A percentile compares a stretch with the other conserved stretches of the same genome.
Evolutionary conservation across 1,140 invertebrate genomes (phyloP).

Genomic region (Drosophila kepulauana): DNA sequence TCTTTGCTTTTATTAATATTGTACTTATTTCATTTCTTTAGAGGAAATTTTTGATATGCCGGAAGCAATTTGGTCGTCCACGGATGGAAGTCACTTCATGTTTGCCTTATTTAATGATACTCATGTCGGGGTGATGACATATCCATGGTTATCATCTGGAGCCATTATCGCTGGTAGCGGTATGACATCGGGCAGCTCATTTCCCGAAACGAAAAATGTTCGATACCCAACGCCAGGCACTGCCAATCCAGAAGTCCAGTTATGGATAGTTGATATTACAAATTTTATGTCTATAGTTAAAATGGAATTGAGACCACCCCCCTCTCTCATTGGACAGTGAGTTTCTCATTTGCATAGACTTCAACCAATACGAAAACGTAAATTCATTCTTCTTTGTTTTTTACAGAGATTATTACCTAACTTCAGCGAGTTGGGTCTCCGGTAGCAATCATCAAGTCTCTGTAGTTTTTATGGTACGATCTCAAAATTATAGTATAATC

Average conservation of each 20-base stretch:
- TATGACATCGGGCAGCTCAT: slow-evolving; percentile 85
- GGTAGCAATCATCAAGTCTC: slow-evolving; percentile 89
- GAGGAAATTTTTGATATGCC: slow-evolving; percentile 91
- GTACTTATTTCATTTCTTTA: slow-evolving; percentile 73
- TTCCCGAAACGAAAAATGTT: slow-evolving; percentile 91
- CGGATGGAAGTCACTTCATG: slow-evolving; percentile 91
- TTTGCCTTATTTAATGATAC: slow-evolving; percentile 96
- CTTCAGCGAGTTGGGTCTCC: slow-evolving; percentile 94
- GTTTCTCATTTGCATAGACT: slow-evolving; percentile 64
- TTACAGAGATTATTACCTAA: slow-evolving; percentile 95
- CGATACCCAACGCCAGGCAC: slow-evolving; percentile 94
- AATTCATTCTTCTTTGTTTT: not conserved
- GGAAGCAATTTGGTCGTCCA: slow-evolving; percentile 93
- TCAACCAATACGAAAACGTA: not conserved
- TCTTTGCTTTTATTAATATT: not conserved
- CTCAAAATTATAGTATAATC: slow-evolving; percentile 94
- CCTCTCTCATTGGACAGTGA: slow-evolving; percentile 90
- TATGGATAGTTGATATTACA: slow-evolving; percentile 92
- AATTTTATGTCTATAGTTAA: slow-evolving; percentile 88
- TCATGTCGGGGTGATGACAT: slow-evolving; percentile 90
- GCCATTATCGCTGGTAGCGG: slow-evolving; percentile 85
- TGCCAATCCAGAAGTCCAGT: slow-evolving; percentile 91
- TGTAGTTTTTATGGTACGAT: slow-evolving; percentile 95
- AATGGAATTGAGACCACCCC: slow-evolving; percentile 89
- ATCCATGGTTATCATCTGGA: slow-evolving; percentile 90